Base-by-base conservation (phyloP, 2,888 invertebrate genomes). In the Penaeus monodon region DNA sequence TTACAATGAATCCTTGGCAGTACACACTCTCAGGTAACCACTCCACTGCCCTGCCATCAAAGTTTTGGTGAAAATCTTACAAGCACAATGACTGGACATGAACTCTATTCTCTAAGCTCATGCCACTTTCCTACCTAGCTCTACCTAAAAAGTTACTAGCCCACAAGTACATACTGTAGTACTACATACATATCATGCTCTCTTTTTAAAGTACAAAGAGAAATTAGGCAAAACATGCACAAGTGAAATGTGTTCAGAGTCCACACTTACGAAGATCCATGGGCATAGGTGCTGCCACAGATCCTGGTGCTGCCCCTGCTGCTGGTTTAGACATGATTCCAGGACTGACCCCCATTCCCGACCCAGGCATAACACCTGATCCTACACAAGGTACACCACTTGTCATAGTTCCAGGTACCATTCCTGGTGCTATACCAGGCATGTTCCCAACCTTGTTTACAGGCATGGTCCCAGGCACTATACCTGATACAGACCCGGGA, bases 231-330 rank as follows among this genome's bases (percentile, higher is more conserved):
- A 57, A 57, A 57, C 57, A 57, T 57, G 57, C 57, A 57, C 57
- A 57, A 68, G 12, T 27, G 22, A 66, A 81, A 68, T 17, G n/a
- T 22, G 27, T 65, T 68, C 20, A 22, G 79, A 29, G 33, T 33
- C 44, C n/a, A 78, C 65, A 76, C 84, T 77, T 84, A 68, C 77
- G 84, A 44, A 68, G 68, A 78, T 64, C 49, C 38, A 78, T 38
- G 27, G 84, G 77, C 33, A 84, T 22, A 33, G 78, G 27, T 68
- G 84, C 22, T 68, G 68, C 17, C 77, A 78, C 29, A 27, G 65
- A 65, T 63, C 77, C 27, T 77, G 49, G 77, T 33, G 27, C 57
- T 27, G 77, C 57, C 77, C 77, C 77, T 77, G 77, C 77, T 77
- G 44, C 29, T 77, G 77, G n/a, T 77, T 63, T 63, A 49, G 77